Percentiles rank a stretch among this genome's conserved stretches.
Conservation (phyloP, 1,140 invertebrate genomes). For the Drosophila yakuba region DNA sequence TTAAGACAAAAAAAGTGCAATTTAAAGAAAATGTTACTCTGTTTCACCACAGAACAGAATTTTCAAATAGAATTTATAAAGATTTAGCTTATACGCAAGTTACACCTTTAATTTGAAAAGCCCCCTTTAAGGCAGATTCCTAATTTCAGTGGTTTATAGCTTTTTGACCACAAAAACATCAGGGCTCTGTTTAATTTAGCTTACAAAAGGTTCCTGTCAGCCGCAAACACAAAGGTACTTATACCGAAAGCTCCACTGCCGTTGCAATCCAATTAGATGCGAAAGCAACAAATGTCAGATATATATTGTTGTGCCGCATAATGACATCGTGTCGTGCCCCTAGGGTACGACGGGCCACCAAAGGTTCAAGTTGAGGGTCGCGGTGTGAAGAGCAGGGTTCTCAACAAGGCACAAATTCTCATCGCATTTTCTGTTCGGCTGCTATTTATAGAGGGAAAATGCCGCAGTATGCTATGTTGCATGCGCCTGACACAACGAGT, state of each 20-base stretch:
- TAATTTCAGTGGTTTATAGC: background rate
- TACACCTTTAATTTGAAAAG: no score
- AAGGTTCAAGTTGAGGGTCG: constrained; percentile 76
- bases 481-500: constrained; percentile 23
- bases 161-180: background rate
- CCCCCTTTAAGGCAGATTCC: background rate
- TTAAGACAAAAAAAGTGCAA: background rate
- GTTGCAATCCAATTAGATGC: constrained; percentile 56
- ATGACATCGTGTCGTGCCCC: constrained; percentile 34
- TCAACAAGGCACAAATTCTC: constrained; percentile 26
- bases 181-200: background rate
- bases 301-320: constrained; percentile 34
- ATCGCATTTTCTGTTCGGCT: constrained; percentile 11
- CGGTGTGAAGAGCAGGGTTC: constrained; percentile 10
- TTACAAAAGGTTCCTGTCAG: background rate
- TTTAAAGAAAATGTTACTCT: constrained; percentile 14
- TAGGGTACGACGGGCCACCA: constrained; percentile 28
- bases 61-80: no score
- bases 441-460: constrained; percentile 49
- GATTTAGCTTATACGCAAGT: no score
- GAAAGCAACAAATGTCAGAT: constrained; percentile 51
- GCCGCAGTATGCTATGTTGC: constrained; percentile 42
- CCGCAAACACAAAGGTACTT: constrained; percentile 11
- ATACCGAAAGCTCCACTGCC: constrained; percentile 7
- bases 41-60: background rate